A percentile compares a stretch with the other conserved stretches of the same genome.
These are phyloP conservation scores for Hemitrygon akajei DNA, from an alignment of 2,797 vertebrate species.

Conservation along the genomic window DNA sequence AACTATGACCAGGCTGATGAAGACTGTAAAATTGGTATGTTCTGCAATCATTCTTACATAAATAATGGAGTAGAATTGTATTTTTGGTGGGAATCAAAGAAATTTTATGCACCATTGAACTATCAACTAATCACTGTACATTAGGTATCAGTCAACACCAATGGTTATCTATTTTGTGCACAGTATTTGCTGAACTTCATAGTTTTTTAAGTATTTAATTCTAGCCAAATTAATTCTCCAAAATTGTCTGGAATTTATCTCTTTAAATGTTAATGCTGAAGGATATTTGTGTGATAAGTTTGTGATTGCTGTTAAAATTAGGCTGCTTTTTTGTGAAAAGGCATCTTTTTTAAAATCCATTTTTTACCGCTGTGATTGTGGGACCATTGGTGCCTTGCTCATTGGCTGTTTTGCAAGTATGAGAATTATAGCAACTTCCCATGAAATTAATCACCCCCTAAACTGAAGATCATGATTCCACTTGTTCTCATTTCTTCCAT, in stretches of 20 bases:
- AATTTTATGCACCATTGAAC: not conserved
- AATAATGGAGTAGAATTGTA: slow-evolving; percentile 41
- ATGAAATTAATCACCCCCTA: no score
- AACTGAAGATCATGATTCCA: no score
- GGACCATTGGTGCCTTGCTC: not conserved
- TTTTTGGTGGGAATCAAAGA: not conserved
- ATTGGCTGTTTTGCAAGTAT: not conserved
- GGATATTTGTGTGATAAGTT: not conserved
- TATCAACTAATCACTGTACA: not conserved
- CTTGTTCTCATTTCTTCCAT: not conserved
- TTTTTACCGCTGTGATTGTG: not conserved
- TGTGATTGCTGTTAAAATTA: not conserved
- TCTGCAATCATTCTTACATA: slow-evolving; percentile 46
- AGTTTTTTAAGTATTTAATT: not conserved
- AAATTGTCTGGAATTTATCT: not conserved
- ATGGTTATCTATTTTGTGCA: not conserved
- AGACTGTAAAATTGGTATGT: slow-evolving; percentile 95
- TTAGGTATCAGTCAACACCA: not conserved
- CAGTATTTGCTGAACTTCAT: not conserved
- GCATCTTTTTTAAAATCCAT: not conserved
- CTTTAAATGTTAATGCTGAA: not conserved
- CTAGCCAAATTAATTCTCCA: not conserved
- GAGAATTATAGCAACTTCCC: not conserved
- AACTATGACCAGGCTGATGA: slow-evolving; percentile 98
- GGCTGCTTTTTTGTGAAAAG: not conserved